These are phyloP conservation scores for Eleginops maclovinus DNA, from an alignment of 2,113 vertebrate genomes.

Conservation along the genomic window DNA sequence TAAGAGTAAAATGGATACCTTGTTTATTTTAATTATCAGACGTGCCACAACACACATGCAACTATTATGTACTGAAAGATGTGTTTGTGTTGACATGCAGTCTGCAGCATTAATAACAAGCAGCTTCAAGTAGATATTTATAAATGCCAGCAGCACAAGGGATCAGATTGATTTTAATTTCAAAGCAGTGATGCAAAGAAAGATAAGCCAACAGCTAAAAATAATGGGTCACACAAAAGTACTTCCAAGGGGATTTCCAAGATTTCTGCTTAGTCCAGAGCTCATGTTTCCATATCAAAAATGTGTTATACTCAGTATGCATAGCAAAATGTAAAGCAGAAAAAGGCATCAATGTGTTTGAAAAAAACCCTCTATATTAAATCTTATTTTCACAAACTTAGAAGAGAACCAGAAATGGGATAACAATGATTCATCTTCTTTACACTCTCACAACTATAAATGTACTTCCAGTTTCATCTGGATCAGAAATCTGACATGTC, in stretches of 20 bases:
- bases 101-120: not conserved
- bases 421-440: not conserved
- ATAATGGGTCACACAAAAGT: constrained; percentile 39
- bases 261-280: constrained; percentile 18
- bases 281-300: constrained; percentile 14
- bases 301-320: constrained; percentile 11
- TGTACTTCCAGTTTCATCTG: constrained; percentile 4
- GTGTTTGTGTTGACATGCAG: not conserved
- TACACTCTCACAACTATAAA: not conserved
- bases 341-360: not conserved
- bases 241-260: constrained; percentile 44
- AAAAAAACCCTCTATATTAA: not conserved
- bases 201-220: constrained; percentile 53
- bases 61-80: not conserved
- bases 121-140: not conserved
- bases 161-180: constrained; percentile 33
- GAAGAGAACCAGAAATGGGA: too few relatives aligned
- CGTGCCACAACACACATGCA: not conserved
- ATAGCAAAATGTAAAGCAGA: not conserved
- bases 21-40: not conserved
- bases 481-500: not conserved
- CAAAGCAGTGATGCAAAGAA: not conserved
- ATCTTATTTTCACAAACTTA: not conserved
- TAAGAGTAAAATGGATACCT: not conserved
- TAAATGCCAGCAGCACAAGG: constrained; percentile 25